phyloP scores from a whole-genome alignment of 2,797 vertebrate genomes.

The Lagocephalus sceleratus region DNA sequence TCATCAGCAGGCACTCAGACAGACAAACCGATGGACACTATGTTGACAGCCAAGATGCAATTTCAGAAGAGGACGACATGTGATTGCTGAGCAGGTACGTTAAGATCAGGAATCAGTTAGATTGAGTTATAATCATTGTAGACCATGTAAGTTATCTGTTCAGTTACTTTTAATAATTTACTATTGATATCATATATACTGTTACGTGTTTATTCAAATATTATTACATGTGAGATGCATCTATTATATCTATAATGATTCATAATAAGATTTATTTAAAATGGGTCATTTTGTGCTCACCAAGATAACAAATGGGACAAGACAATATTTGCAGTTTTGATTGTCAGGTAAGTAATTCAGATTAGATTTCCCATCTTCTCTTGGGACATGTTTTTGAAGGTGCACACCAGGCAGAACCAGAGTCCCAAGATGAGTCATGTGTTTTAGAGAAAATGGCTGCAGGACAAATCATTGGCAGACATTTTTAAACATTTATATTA shows the following conservation, averaged over 20 bases:
- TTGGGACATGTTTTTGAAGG: neutral
- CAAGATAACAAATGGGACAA: no score
- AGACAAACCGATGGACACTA: neutral
- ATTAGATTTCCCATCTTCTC: no score
- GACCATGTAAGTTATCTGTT: neutral
- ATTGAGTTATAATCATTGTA: neutral
- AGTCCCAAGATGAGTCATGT: slow-evolving; percentile 3
- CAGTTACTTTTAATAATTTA: no score
- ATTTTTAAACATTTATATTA: neutral
- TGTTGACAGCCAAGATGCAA: neutral
- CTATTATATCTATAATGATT: no score
- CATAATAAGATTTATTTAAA: no score
- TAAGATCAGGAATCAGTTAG: neutral
- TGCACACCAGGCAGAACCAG: neutral
- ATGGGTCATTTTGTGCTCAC: no score
- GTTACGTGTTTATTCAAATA: no score
- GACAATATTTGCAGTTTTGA: no score
- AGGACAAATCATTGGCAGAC: neutral
- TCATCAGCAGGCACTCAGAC: neutral
- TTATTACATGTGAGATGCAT: no score
- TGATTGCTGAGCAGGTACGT: neutral
- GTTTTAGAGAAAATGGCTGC: slow-evolving; percentile 5
- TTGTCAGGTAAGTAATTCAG: no score
- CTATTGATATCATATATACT: no score
- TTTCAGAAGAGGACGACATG: neutral